These are phyloP conservation scores for Bugula neritina DNA, from an alignment of 2,888 invertebrate genomes.

Conservation along the genomic window DNA sequence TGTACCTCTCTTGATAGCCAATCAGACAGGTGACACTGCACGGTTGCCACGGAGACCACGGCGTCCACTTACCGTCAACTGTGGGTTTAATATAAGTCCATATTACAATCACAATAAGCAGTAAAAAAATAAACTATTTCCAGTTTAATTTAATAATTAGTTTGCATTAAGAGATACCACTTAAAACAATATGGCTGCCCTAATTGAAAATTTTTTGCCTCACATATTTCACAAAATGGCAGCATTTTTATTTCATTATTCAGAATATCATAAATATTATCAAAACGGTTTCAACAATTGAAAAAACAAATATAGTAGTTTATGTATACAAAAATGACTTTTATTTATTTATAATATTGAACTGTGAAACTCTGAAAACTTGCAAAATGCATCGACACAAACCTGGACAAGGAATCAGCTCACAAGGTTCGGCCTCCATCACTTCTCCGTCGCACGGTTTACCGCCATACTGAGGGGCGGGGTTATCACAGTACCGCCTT, in stretches of 20 bases:
- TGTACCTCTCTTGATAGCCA: conserved; percentile 49
- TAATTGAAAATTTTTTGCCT: too few relatives aligned
- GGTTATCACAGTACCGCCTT: conserved; percentile 34
- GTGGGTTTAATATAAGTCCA: too few relatives aligned
- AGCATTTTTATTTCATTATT: too few relatives aligned
- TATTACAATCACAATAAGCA: too few relatives aligned
- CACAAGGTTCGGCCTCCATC: conserved; percentile 39
- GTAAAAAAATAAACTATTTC: too few relatives aligned
- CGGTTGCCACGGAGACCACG: conserved; percentile 54
- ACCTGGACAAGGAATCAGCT: conserved; percentile 44
- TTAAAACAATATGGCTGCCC: too few relatives aligned
- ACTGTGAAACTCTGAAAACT: too few relatives aligned
- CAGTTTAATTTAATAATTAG: too few relatives aligned
- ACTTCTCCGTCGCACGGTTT: conserved; percentile 35
- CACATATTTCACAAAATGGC: too few relatives aligned
- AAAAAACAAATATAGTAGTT: not conserved
- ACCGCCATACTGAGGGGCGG: conserved; percentile 34
- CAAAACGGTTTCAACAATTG: too few relatives aligned
- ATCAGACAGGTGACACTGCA: conserved; percentile 55
- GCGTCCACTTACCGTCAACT: conserved; percentile 48
- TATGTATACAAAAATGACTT: not conserved
- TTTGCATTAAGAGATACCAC: too few relatives aligned
- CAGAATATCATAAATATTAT: too few relatives aligned
- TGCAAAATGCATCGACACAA: conserved; percentile 27
- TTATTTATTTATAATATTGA: not conserved